These are phyloP conservation scores for Littorina saxatilis DNA, from an alignment of 1,140 invertebrate genomes.

Conservation along the genomic window DNA sequence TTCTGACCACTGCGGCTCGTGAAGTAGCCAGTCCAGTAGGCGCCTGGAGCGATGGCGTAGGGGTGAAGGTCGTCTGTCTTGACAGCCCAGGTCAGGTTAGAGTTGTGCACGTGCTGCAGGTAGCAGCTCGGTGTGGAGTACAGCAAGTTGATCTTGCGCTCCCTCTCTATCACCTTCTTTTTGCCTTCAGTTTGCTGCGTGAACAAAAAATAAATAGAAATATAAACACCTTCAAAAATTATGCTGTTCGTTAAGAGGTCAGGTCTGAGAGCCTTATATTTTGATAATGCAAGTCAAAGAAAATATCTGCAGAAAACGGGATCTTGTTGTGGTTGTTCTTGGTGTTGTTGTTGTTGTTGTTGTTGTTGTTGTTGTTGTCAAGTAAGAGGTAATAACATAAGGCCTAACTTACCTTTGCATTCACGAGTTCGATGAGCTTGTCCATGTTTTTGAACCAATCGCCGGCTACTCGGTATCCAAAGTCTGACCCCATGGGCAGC, in stretches of 20 bases:
- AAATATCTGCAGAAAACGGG: too few relatives aligned
- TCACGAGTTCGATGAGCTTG: constrained; percentile 85
- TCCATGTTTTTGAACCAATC: constrained; percentile 92
- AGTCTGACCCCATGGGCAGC: constrained; percentile 96
- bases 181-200: not conserved
- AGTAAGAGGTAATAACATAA: too few relatives aligned
- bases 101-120: constrained; percentile 85
- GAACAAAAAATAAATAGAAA: not conserved
- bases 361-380: too few relatives aligned
- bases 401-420: constrained; percentile 80
- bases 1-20: constrained; percentile 91
- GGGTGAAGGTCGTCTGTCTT: constrained; percentile 93
- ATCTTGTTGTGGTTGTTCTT: too few relatives aligned
- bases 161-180: too few relatives aligned
- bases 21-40: constrained; percentile 96
- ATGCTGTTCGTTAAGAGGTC: too few relatives aligned
- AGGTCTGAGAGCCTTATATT: too few relatives aligned
- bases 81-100: constrained; percentile 80
- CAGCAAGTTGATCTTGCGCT: constrained; percentile 82
- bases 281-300: too few relatives aligned
- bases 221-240: too few relatives aligned
- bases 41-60: constrained; percentile 87
- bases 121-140: constrained; percentile 97
- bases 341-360: too few relatives aligned
- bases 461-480: constrained; percentile 89